Percentiles rank a stretch among this genome's conserved stretches.
Conservation (phyloP, 2,888 invertebrate genomes). For the Drosophila anomelani region DNA sequence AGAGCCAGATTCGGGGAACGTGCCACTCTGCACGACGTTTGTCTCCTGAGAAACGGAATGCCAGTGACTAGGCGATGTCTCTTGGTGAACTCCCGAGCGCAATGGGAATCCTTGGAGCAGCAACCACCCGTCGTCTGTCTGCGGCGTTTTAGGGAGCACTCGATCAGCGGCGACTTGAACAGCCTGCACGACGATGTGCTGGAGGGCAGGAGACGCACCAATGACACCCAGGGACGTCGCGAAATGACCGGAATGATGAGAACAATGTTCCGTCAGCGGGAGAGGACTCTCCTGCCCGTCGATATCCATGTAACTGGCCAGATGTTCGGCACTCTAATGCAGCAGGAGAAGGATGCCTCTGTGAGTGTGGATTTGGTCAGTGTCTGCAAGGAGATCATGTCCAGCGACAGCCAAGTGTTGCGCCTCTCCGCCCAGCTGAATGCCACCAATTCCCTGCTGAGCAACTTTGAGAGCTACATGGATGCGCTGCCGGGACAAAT, state of each 20-base stretch:
- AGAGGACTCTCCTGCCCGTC: conserved; percentile 85
- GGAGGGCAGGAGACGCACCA: conserved; percentile 54
- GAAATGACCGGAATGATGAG: conserved; percentile 48
- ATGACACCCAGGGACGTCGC: conserved; percentile 47
- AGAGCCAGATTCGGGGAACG: conserved; percentile 84
- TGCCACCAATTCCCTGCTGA: conserved; percentile 88
- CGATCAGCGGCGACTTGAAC: conserved; percentile 69
- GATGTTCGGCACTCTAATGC: conserved; percentile 69
- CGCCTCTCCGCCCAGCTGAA: conserved; percentile 85
- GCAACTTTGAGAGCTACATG: conserved; percentile 86
- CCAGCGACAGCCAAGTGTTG: conserved; percentile 82
- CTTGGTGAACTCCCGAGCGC: conserved; percentile 85
- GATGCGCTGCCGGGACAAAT: conserved; percentile 81
- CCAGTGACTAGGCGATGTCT: conserved; percentile 87
- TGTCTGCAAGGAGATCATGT: conserved; percentile 86
- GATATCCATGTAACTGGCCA: conserved; percentile 86
- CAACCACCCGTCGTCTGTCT: conserved; percentile 65
- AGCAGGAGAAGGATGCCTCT: conserved; percentile 56
- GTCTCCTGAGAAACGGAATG: conserved; percentile 86
- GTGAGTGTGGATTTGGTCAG: conserved; percentile 74
- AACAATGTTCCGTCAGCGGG: conserved; percentile 55
- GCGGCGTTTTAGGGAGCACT: conserved; percentile 55
- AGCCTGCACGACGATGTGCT: conserved; percentile 70
- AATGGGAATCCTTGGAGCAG: conserved; percentile 85
- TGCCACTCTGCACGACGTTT: conserved; percentile 84